Evolutionary conservation across 30 jellyfish, hydroid and myxozoan species (phyloP), one percentile per base, ranked within the genome.

Genomic region (Aurelia aurita complex sp. Pacific): DNA sequence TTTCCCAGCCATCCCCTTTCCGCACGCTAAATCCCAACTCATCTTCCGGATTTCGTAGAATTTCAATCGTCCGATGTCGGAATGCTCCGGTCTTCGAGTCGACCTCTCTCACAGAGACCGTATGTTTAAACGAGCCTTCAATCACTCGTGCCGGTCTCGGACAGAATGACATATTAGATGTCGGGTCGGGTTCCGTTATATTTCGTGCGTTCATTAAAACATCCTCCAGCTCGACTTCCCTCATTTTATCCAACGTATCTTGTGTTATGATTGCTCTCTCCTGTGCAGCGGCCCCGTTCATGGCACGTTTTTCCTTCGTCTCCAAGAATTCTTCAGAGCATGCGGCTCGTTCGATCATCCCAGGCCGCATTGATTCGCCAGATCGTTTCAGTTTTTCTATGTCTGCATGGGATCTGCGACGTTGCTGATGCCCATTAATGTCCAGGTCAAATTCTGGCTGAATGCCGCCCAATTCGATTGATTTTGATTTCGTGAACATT

Each of bases 1-100:
- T 92, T 76, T 88, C 98, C 98, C 98, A 92, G 69, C 98, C 98
- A 77, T 92, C 98, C 12, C 98, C 98, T 83, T 85, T 85, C 50
- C 98, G 86, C 29, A 92, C 90, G 67, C 97, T 92, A 73, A 92
- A 81, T 12, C 98, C 98, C 53, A 92, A 61, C 43, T 92, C 98
- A 36, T 83, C 97, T n/a, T 87, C 98, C 2, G 89, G 90, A 23
- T 92, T 75, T 51, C 97, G 70, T 33, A 70, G 65, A 23, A 92
- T 74, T 42, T 92, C 98, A 13, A 92, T 81, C 13, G 96, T 92
- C 61, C 98, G 75, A 73, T 92, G 92, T 69, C 88, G 83, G 72
- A 92, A 92, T 14, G 97, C 98, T 10, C 97, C 97, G 23, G 97
- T 87, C 68, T 86, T 92, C 11, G 97, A 87, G 80, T 77, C 85